Evolutionary conservation across 2,888 invertebrate species (phyloP), one percentile per base, ranked within the genome.

Genomic region (Rapana venosa): DNA sequence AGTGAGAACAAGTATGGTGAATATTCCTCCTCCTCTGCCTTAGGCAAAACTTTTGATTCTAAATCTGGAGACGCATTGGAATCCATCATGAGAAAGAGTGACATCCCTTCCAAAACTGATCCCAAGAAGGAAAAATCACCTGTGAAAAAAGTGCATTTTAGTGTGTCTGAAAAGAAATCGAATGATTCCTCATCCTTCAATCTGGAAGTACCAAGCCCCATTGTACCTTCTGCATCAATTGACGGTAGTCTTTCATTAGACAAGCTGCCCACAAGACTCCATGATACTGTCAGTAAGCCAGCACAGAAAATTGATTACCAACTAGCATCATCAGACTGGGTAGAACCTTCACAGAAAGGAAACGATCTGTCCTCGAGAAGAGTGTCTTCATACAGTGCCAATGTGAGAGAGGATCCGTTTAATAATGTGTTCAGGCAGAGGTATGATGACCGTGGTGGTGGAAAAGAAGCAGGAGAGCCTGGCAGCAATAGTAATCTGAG

Each of bases 151-250:
- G 94, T 94, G 74, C 93, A 93, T 8, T 94, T 94, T 92, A 93
- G 93, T 87, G 90, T 94, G 17, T 91, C 92, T 6, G 92, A 91
- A 70, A 91, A 93, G 66, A 92, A 92, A 61, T 92, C 92, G 89
- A 92, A 92, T 86, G 91, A 91, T 47, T 91, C 93, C 5, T 92
- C 93, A 20, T 94, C 95, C n/a, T 95, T 95, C 93, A 94, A 94
- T 74, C 92, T 95, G 74, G 95, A 95, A 87, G 89, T 93, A 89
- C 95, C 95, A 17, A 94, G 94, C 92, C 94, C 94, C 22, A 87
- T 94, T 84, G 93, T 93, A 81, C 91, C 90, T 15, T 92, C 92
- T 20, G 88, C 87, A 0, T 90, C 87, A 5, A 61, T 30, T 6
- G 61, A 35, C 47, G 77, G 35, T 17, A 79, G 77, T 47, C 66